Percentiles rank a stretch among this genome's conserved stretches.
Conservation (phyloP, 2,113 vertebrate species). For the Psephotus haematonotus region DNA sequence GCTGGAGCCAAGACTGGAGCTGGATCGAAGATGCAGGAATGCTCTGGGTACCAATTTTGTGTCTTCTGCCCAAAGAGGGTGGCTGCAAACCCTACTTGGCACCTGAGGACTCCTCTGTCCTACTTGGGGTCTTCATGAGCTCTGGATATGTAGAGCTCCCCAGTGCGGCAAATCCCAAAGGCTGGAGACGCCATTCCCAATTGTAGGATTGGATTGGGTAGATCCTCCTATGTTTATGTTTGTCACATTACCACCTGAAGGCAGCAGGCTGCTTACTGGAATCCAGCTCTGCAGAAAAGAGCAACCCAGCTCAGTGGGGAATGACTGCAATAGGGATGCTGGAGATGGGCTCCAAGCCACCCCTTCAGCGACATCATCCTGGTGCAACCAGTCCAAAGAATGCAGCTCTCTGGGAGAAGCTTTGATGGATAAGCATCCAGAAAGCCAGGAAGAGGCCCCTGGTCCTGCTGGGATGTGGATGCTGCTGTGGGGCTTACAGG, state of each 20-base stretch:
- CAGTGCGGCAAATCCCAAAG: background rate
- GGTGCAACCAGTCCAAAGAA: background rate
- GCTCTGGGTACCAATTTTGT: background rate
- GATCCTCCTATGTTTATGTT: background rate
- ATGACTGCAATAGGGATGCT: rapidly evolving
- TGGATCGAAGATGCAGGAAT: rapidly evolving
- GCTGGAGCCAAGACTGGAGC: rapidly evolving
- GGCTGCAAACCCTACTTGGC: background rate
- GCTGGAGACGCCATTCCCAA: background rate
- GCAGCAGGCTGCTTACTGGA: background rate
- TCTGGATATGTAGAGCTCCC: rapidly evolving
- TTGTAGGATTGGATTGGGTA: too few species aligned
- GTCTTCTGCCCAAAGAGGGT: background rate
- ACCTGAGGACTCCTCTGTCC: background rate
- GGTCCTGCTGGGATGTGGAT: background rate
- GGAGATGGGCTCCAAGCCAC: background rate
- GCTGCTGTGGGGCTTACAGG: rapidly evolving
- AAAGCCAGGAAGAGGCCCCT: background rate
- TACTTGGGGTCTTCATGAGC: background rate
- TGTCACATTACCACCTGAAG: rapidly evolving
- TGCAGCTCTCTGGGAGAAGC: background rate
- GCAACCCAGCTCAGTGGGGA: rapidly evolving
- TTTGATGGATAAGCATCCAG: background rate
- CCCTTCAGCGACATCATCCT: rapidly evolving
- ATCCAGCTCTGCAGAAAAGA: background rate